phyloP scores from a whole-genome alignment of 2,113 vertebrate species.

The Myotis brandtii region DNA sequence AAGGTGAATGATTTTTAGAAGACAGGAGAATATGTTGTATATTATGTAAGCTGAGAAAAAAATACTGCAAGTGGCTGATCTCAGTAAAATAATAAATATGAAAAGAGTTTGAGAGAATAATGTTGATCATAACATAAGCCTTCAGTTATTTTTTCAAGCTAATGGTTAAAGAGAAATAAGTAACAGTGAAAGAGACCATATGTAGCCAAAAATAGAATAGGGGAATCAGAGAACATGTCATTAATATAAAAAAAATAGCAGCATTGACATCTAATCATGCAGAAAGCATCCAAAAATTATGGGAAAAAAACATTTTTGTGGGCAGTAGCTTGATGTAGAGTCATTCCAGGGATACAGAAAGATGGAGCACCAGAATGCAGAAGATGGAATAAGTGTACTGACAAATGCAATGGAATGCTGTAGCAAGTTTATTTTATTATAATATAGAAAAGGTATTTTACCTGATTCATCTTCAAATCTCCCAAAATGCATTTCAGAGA shows the following conservation, averaged over 20 bases:
- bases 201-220: not conserved
- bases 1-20: not conserved
- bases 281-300: not conserved
- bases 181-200: not conserved
- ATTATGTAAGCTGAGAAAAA: not conserved
- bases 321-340: not conserved
- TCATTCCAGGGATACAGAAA: not conserved
- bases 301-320: not conserved
- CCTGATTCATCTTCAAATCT: not conserved
- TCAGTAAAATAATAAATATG: not conserved
- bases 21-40: not conserved
- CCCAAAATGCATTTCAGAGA: not conserved
- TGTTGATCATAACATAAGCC: not conserved
- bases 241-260: not conserved
- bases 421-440: not conserved
- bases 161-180: not conserved
- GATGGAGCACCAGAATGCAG: not conserved
- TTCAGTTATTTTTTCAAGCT: not conserved
- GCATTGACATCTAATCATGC: not conserved
- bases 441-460: not conserved
- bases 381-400: not conserved
- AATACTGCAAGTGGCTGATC: not conserved
- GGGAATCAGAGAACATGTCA: not conserved
- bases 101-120: not conserved
- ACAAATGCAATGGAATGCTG: not conserved